Conservation (phyloP, 2,113 vertebrate species). For the Seriola quinqueradiata region DNA sequence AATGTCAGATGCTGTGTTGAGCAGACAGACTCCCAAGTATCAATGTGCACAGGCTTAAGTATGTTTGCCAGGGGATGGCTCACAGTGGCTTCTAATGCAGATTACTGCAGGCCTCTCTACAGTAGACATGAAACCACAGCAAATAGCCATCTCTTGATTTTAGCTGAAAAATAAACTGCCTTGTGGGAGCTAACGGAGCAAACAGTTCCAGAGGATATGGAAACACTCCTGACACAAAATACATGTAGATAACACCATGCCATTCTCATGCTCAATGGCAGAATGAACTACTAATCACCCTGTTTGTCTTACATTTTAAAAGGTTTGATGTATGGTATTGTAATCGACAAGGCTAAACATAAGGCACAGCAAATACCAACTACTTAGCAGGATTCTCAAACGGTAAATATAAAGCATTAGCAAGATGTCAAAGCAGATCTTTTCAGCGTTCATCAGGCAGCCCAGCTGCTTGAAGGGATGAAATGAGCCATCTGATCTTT, state of each 20-base stretch:
- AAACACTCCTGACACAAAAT: slow-evolving; percentile 13
- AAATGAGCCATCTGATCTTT: slow-evolving; percentile 69
- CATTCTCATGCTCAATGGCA: background rate
- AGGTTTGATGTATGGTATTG: slow-evolving; percentile 15
- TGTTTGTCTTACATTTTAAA: background rate
- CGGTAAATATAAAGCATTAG: slow-evolving; percentile 17
- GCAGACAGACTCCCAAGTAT: slow-evolving; percentile 2
- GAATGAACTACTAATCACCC: slow-evolving; percentile 20
- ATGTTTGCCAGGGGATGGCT: slow-evolving; percentile 22
- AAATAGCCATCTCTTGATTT: slow-evolving; percentile 19
- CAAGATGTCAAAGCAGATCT: slow-evolving; percentile 51
- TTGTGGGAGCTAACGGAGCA: background rate
- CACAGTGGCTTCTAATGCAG: slow-evolving; percentile 13
- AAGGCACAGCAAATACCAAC: slow-evolving; percentile 15
- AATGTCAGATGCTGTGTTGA: slow-evolving; percentile 13
- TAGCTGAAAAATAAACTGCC: slow-evolving; percentile 11
- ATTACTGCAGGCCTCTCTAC: background rate
- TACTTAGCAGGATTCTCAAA: slow-evolving; percentile 4
- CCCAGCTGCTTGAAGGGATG: slow-evolving; percentile 49
- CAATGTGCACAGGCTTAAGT: slow-evolving; percentile 9
- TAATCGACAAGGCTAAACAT: background rate
- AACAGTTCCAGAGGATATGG: background rate
- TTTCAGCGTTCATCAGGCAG: slow-evolving; percentile 53
- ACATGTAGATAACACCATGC: background rate
- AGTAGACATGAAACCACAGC: background rate